Conservation (phyloP, 2,797 vertebrate genomes). For the Fratercula arctica region DNA sequence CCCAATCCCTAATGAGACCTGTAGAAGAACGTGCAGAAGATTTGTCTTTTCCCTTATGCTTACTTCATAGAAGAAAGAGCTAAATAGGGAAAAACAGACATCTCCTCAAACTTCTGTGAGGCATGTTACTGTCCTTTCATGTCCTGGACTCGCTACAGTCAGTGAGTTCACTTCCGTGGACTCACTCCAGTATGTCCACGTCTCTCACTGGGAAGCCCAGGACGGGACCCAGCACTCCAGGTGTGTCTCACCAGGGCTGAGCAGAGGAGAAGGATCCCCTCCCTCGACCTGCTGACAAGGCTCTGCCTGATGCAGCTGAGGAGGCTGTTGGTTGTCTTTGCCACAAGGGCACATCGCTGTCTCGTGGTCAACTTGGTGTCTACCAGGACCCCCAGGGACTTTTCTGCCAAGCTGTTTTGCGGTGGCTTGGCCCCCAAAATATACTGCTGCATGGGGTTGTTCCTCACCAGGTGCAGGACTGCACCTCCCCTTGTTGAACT, state of each 20-base stretch:
- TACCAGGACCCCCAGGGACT: background rate
- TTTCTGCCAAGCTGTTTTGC: background rate
- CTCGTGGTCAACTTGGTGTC: background rate
- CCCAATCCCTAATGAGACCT: background rate
- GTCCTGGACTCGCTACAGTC: background rate
- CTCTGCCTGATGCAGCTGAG: background rate
- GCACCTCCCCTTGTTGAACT: background rate
- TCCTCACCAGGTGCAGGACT: background rate
- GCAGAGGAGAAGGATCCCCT: background rate
- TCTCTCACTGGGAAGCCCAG: background rate
- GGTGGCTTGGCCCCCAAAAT: background rate
- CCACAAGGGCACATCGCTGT: background rate
- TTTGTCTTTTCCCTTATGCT: background rate
- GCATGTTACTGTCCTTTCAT: background rate
- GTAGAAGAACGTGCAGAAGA: background rate
- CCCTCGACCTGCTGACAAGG: rapidly evolving
- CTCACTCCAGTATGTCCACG: background rate
- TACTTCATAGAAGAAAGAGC: background rate
- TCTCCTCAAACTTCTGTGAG: background rate
- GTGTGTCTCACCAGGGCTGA: background rate
- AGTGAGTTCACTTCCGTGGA: background rate
- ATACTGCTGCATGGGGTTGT: background rate
- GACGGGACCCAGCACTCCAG: background rate
- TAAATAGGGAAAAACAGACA: background rate
- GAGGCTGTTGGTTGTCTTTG: background rate